Evolutionary conservation across 1,140 invertebrate genomes (phyloP).

Genomic region (Campoletis sonorensis): DNA sequence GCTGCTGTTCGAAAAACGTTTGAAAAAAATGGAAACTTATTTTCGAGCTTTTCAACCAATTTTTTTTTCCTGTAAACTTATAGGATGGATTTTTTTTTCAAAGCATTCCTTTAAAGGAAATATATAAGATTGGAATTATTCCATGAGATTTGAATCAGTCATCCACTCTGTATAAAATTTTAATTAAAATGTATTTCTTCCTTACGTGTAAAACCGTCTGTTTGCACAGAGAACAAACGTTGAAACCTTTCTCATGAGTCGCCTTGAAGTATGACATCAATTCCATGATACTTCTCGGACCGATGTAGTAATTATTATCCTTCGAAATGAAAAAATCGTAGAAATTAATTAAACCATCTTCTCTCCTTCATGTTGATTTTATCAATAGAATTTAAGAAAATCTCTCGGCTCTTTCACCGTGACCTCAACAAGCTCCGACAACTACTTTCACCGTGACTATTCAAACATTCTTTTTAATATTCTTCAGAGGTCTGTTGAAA

Average conservation of each 20-base stretch:
- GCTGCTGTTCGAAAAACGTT: not conserved
- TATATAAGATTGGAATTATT: not conserved
- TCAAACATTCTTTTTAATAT: too few species aligned
- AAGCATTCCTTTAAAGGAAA: not conserved
- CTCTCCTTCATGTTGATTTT: too few species aligned
- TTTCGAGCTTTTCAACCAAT: too few species aligned
- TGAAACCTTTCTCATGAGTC: slow-evolving; percentile 60
- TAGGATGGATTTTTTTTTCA: not conserved
- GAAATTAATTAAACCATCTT: slow-evolving; percentile 23
- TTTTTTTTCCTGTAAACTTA: not conserved
- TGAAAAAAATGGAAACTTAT: too few species aligned
- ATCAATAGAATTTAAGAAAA: slow-evolving; percentile 9
- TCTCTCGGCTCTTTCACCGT: too few species aligned
- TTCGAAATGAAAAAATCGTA: slow-evolving; percentile 37
- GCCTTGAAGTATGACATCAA: slow-evolving; percentile 67
- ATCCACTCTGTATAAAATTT: too few species aligned
- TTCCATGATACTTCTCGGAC: slow-evolving; percentile 67
- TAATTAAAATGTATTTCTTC: too few species aligned
- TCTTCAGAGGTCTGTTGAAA: too few species aligned
- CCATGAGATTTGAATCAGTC: too few species aligned
- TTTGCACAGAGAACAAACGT: slow-evolving; percentile 65
- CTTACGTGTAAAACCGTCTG: slow-evolving; percentile 69
- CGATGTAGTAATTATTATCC: slow-evolving; percentile 66
- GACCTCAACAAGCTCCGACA: too few species aligned
- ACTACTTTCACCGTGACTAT: too few species aligned